These are phyloP conservation scores for Drosophila nigricruria DNA, from an alignment of 2,888 invertebrate species.

Conservation along the genomic window DNA sequence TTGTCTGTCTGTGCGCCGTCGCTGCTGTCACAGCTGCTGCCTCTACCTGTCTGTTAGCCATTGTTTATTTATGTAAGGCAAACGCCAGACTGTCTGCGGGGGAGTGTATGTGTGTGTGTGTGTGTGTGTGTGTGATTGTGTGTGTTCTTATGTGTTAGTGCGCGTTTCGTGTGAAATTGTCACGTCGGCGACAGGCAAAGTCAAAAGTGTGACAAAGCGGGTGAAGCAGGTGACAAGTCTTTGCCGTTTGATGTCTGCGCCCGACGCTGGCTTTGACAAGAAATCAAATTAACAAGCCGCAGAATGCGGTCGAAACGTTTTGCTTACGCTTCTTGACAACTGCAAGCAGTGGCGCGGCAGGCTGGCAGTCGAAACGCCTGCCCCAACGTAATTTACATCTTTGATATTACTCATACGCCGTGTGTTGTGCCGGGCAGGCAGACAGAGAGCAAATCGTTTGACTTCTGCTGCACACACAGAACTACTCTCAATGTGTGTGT, in stretches of 20 bases:
- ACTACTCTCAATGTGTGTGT: conserved; percentile 13
- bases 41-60: conserved; percentile 26
- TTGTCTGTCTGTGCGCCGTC: conserved; percentile 16
- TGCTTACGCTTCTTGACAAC: conserved; percentile 31
- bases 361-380: neutral
- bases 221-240: conserved; percentile 59
- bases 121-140: conserved; percentile 9
- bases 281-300: conserved; percentile 78
- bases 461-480: neutral
- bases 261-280: conserved; percentile 69
- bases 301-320: conserved; percentile 56
- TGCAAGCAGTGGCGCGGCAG: neutral
- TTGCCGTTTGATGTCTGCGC: conserved; percentile 49
- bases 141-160: conserved; percentile 21
- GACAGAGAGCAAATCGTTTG: conserved; percentile 11
- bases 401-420: conserved; percentile 68
- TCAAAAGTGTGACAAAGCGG: conserved; percentile 75
- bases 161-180: conserved; percentile 75
- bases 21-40: conserved; percentile 38
- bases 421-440: conserved; percentile 21
- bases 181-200: conserved; percentile 73
- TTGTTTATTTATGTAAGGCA: conserved; percentile 41
- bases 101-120: conserved; percentile 12
- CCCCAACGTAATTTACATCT: conserved; percentile 32
- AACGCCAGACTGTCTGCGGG: conserved; percentile 18